These are phyloP conservation scores for Drosophila lacertosa DNA, from an alignment of 1,140 invertebrate species.

Conservation along the genomic window DNA sequence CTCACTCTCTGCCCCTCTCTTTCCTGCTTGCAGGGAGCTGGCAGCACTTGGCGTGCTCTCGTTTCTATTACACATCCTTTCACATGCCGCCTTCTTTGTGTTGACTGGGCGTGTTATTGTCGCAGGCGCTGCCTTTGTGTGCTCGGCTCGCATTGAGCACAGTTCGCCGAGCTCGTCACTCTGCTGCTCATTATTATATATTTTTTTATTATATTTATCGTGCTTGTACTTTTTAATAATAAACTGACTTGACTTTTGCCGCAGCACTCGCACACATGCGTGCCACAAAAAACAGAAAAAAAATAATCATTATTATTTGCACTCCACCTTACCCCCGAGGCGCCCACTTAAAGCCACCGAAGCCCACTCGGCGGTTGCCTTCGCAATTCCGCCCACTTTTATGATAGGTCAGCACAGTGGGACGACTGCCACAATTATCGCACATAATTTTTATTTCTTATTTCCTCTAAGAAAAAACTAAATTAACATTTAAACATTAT, in stretches of 20 bases:
- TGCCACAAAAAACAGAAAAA: conserved; percentile 63
- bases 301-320: conserved; percentile 61
- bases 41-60: conserved; percentile 35
- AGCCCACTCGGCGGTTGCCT: background rate
- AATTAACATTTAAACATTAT: too few relatives aligned
- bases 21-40: background rate
- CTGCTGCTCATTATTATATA: conserved; percentile 59
- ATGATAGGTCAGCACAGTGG: conserved; percentile 31
- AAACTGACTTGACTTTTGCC: conserved; percentile 63
- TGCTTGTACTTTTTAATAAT: conserved; percentile 79
- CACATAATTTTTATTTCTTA: background rate
- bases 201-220: conserved; percentile 51
- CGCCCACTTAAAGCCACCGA: background rate
- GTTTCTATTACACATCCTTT: conserved; percentile 26
- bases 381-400: conserved; percentile 33
- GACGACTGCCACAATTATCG: background rate
- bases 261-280: conserved; percentile 55
- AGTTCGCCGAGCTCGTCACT: conserved; percentile 46
- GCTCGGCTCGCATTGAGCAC: conserved; percentile 9
- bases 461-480: too few relatives aligned
- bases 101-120: conserved; percentile 49
- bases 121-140: conserved; percentile 41
- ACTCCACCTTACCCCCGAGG: conserved; percentile 17
- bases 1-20: conserved; percentile 26
- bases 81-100: conserved; percentile 17